Base-by-base conservation (phyloP, 2,888 invertebrate species). In the Ashinkailepas kermadecensis region DNA sequence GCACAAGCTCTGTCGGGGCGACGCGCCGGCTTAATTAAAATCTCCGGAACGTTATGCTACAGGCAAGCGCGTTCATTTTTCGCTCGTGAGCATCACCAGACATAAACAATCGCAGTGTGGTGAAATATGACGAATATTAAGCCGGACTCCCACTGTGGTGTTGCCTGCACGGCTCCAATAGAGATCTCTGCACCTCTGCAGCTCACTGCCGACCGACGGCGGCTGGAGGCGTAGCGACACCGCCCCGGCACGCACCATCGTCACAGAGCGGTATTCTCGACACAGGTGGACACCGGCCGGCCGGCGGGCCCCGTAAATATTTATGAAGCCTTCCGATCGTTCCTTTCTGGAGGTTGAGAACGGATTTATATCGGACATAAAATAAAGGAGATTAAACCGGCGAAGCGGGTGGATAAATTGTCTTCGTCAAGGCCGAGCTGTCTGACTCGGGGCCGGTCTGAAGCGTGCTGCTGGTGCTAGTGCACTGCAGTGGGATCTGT, bases 351-450 rank as follows among this genome's bases (percentile, higher is more conserved):
- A 56, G 54, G 54, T 56, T 74, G 74, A 54, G 74, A 74, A 54
- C 74, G 74, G 74, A 74, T 74, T 74, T 74, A 74, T 74, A 74
- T 74, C 74, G 54, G 74, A 74, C 74, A 74, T 74, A 74, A 74
- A 74, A 74, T 74, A 74, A 74, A 74, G 74, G 74, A 74, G 74
- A 74, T 74, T 74, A 74, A 74, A 74, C 74, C 23, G 21, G 74
- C 56, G 56, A 56, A 74, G 21, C 74, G 74, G 21, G 18, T 21
- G 74, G 56, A 74, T 74, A 74, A 74, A 74, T 74, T 23, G 74
- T 56, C 15, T 6, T 8, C 7, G 18, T 21, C 74, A 74, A 74
- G 74, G 74, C 21, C 74, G 74, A 4, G n/a, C 64, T 21, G 18
- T 64, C 21, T n/a, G n/a, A 21, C 64, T 9, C 21, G n/a, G 64